phyloP scores from a whole-genome alignment of 2,888 invertebrate genomes.

The Malthinus flaveolus region DNA sequence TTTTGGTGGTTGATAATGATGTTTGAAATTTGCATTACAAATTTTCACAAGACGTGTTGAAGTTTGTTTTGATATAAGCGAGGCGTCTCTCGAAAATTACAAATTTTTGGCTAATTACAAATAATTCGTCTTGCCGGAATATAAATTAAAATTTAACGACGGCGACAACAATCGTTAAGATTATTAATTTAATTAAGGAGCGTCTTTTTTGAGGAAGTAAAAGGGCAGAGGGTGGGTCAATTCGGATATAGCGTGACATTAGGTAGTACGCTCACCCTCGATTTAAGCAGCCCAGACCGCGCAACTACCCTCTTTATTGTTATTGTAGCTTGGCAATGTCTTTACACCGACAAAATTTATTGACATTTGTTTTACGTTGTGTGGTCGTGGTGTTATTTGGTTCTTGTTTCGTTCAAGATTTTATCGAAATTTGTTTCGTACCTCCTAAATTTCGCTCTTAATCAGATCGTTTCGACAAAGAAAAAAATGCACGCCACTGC shows the following conservation, averaged over 20 bases:
- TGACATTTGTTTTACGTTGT: conserved; percentile 18
- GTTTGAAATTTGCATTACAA: conserved; percentile 17
- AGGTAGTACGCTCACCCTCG: conserved; percentile 8
- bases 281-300: conserved; percentile 17
- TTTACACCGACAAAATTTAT: conserved; percentile 22
- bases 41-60: conserved; percentile 6
- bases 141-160: background rate
- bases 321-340: conserved; percentile 19
- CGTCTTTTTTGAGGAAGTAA: conserved; percentile 5
- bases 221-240: conserved; percentile 13
- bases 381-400: conserved; percentile 13
- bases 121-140: background rate
- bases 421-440: conserved; percentile 1
- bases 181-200: conserved; percentile 13
- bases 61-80: too few species aligned
- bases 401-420: conserved; percentile 6
- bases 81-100: too few species aligned
- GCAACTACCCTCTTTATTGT: conserved; percentile 23
- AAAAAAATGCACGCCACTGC: too few species aligned
- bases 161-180: conserved; percentile 3
- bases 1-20: conserved; percentile 14
- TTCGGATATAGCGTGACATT: conserved; percentile 22
- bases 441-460: too few species aligned
- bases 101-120: too few species aligned
- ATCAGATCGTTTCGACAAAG: too few species aligned